Base-by-base conservation (phyloP, 2,113 vertebrate species). In the Tamias sibiricus region DNA sequence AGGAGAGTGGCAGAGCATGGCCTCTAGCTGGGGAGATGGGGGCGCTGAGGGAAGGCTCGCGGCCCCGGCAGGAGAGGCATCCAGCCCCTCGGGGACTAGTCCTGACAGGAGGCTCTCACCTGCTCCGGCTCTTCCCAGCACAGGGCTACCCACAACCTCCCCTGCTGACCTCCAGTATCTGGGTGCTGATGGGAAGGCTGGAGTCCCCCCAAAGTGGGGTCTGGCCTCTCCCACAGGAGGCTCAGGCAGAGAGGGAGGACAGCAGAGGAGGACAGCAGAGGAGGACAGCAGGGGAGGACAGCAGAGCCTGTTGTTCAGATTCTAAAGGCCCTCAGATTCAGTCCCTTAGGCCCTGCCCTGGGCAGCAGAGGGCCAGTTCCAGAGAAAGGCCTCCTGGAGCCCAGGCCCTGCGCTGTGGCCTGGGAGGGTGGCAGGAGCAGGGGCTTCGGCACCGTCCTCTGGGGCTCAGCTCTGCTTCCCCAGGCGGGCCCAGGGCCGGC, bases 241-340 rank as follows among this genome's bases (percentile, higher is more conserved):
- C 42, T 79, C 1, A 62, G 64, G 12, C 1, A 5, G n/a, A 32
- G 8, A 77, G 52, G 69, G 54, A 22, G 37, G 42, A 26, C 14
- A 2, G 1, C n/a, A 57, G 79, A 59, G 44, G n/a, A n/a, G n/a
- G n/a, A n/a, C n/a, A n/a, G 12, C 1, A 5, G n/a, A 32, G 8
- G 54, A 22, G 37, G 42, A 26, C 14, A 2, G 1, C n/a, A 57
- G 79, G 52, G 69, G 54, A 22, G 37, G 42, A 26, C 14, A 2
- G 1, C n/a, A 57, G 79, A 59, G 44, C 40, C 19, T 12, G 4
- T 44, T n/a, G 44, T 26, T 77, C 40, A 35, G 13, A 52, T 62
- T 17, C 88, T 26, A 35, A 59, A 22, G 14, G 59, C 3, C 68
- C 13, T 3, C 37, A 14, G 54, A 5, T 10, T 6, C 10, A 20